Conservation (phyloP, 2,113 vertebrate genomes). For the Rynchops niger region DNA sequence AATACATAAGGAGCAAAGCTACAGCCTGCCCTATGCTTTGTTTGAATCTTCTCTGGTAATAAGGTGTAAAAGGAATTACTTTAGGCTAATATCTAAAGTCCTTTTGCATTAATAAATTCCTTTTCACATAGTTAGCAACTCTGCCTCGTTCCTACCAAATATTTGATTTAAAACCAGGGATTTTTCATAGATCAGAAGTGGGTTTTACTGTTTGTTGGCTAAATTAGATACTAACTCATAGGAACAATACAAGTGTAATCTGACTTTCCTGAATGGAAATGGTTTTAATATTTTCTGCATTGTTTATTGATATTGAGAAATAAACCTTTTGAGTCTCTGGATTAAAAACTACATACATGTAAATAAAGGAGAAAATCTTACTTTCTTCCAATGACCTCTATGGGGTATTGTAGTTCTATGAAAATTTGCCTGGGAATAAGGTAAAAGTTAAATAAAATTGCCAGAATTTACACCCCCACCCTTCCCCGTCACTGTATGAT, state of each 20-base stretch:
- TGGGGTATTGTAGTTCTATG: not conserved
- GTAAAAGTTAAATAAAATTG: not conserved
- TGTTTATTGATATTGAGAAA: slow-evolving; percentile 3
- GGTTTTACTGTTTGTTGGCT: not conserved
- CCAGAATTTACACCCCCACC: rapidly evolving
- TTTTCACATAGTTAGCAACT: not conserved
- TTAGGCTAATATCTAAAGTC: not conserved
- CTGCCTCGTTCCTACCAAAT: not conserved
- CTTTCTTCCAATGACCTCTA: not conserved
- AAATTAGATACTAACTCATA: not conserved
- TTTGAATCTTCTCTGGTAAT: not conserved
- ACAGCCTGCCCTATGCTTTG: not conserved
- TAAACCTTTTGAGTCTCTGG: not conserved
- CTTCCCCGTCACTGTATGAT: not conserved
- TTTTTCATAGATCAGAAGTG: not conserved
- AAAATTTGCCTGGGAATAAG: not conserved
- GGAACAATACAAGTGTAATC: not conserved
- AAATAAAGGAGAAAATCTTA: not conserved
- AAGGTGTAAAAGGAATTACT: not conserved
- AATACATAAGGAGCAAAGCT: not conserved
- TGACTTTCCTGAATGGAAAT: not conserved
- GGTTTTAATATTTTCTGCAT: not conserved
- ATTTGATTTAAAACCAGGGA: not conserved
- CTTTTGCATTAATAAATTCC: not conserved
- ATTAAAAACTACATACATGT: slow-evolving; percentile 10